Evolutionary conservation across 2,888 invertebrate genomes (phyloP).

Genomic region (Lithophane ornitopus): DNA sequence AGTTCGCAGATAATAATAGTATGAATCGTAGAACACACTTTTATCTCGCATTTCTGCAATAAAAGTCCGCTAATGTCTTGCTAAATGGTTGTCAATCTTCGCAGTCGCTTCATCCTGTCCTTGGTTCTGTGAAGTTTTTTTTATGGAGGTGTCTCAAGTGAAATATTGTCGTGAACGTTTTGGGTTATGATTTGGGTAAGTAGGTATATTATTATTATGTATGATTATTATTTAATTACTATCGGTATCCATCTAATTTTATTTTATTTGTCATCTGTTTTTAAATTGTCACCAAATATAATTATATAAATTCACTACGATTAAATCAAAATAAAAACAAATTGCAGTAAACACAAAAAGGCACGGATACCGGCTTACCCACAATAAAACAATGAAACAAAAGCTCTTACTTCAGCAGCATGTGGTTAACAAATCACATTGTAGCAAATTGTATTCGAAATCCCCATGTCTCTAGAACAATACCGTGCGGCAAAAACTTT

Average conservation of each 20-base stretch:
- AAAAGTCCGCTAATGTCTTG: conserved; percentile 36
- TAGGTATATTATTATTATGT: no score
- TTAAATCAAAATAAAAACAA: no score
- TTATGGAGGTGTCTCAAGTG: conserved; percentile 22
- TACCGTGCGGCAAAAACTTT: conserved; percentile 59
- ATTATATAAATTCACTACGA: no score
- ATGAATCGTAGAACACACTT: background rate
- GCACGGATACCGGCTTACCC: background rate
- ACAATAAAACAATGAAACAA: background rate
- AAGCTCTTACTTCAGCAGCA: background rate
- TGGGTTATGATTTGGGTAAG: background rate
- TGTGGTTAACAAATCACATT: conserved; percentile 14
- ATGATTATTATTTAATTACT: no score
- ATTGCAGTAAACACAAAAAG: background rate
- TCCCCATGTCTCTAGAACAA: conserved; percentile 19
- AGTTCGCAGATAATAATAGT: background rate
- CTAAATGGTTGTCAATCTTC: conserved; percentile 45
- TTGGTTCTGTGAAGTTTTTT: conserved; percentile 29
- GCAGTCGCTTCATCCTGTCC: conserved; percentile 14
- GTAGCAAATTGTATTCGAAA: conserved; percentile 22
- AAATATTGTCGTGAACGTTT: conserved; percentile 24
- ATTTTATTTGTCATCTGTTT: no score
- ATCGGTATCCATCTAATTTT: background rate
- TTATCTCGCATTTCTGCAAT: conserved; percentile 25
- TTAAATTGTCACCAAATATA: no score